Base-by-base conservation (phyloP, 2,888 invertebrate species). In the Biston betularia region DNA sequence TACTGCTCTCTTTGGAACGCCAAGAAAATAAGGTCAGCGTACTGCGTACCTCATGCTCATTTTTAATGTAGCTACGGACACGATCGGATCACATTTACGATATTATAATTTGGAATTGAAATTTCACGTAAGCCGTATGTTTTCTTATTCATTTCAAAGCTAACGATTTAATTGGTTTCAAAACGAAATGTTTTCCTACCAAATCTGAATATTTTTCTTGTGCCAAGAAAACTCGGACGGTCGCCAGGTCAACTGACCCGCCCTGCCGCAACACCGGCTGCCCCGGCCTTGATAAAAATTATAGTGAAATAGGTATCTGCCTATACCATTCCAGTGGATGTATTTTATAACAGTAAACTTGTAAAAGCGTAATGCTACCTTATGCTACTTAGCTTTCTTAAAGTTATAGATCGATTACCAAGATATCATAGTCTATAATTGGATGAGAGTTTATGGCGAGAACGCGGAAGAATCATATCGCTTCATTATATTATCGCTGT, bases 221-320 rank as follows among this genome's bases (percentile, higher is more conserved):
- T 67, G 66, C 62, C 66, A 67, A 67, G 58, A 54, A 58, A 58
- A 45, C 42, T 67, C 62, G 66, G 61, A 62, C 49, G 11, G 24
- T 52, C 46, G 53, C 63, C 61, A 90, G 92, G 49, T 46, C 61
- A 56, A 35, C 40, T 35, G 56, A 85, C 93, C 38, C n/a, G 35
- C 46, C 35, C 12, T 54, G 55, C 65, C 54, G 35, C 49, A 48
- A 33, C 46, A 14, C 59, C 33, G 54, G n/a, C 14, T 34, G 12
- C 59, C 33, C 53, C 44, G 35, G 59, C 46, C 46, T 64, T 38
- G 56, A 40, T 50, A 45, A 45, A 45, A 50, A 54, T 55, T 46
- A 46, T 63, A 12, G 12, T 9, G 42, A 1, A 33, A 46, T 50
- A n/a, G n/a, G n/a, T n/a, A 56, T 24, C 24, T 24, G 24, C 24